These are phyloP conservation scores for Pyrgilauda ruficollis DNA, from an alignment of 2,113 vertebrate genomes.

Conservation along the genomic window DNA sequence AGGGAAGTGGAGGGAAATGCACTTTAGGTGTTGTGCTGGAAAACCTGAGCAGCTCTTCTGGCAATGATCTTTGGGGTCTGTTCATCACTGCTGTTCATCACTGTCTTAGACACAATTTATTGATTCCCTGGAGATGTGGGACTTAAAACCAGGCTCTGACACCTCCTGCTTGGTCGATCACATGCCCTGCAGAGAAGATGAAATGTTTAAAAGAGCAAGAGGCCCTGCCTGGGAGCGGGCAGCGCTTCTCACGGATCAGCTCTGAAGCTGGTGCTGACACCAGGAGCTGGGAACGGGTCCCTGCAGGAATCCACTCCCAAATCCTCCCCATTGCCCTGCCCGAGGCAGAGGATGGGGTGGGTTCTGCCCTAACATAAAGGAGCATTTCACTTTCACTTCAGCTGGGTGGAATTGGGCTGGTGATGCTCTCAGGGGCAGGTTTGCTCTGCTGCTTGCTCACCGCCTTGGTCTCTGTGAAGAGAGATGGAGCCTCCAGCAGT, in stretches of 20 bases:
- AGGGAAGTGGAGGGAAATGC: not conserved
- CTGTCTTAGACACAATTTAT: fast-evolving
- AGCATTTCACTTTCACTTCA: not conserved
- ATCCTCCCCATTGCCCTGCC: not conserved
- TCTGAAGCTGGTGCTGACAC: not conserved
- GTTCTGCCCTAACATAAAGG: not conserved
- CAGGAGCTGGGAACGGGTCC: not conserved
- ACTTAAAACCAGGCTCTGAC: not conserved
- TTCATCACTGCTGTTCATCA: not conserved
- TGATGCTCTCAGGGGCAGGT: not conserved
- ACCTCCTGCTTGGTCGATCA: not conserved
- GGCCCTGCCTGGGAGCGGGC: no score
- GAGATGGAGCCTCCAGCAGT: not conserved
- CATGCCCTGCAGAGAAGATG: not conserved
- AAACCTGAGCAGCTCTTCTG: not conserved
- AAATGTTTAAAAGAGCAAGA: not conserved
- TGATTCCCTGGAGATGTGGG: not conserved
- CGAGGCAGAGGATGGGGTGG: not conserved
- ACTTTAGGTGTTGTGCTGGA: not conserved
- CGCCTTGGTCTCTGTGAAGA: not conserved
- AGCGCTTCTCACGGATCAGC: not conserved
- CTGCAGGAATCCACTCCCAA: not conserved
- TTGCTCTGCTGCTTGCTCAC: not conserved
- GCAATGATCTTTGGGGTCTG: not conserved
- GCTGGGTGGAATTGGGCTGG: not conserved